phyloP scores from a whole-genome alignment of 2,797 vertebrate genomes.

The Enteromius thamalakanensis region DNA sequence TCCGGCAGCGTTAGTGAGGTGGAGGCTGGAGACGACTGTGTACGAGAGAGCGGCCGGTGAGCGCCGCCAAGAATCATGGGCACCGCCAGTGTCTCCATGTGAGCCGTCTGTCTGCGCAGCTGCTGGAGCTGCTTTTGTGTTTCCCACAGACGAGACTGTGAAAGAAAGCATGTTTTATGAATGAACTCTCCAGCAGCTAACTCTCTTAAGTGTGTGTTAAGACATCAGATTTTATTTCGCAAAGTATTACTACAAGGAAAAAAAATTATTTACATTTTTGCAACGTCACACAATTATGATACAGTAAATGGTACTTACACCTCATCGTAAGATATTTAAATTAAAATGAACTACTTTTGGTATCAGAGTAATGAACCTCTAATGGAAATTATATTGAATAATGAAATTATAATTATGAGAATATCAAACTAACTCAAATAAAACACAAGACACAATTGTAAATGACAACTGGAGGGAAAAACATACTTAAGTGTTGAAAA shows the following conservation, averaged over 20 bases:
- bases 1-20: slow-evolving; percentile 84
- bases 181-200: not conserved
- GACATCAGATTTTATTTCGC: not conserved
- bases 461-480: not conserved
- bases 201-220: not conserved
- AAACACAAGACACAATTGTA: not conserved
- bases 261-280: not conserved
- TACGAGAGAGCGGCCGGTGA: slow-evolving; percentile 87
- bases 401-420: not conserved
- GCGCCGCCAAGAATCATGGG: slow-evolving; percentile 72
- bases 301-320: not conserved
- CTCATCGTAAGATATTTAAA: not conserved
- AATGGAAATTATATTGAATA: not conserved
- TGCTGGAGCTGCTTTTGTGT: slow-evolving; percentile 89
- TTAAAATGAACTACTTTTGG: not conserved
- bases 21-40: slow-evolving; percentile 92
- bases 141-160: slow-evolving; percentile 88
- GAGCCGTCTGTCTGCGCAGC: slow-evolving; percentile 80
- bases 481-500: not conserved
- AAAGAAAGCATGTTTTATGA: slow-evolving; percentile 5
- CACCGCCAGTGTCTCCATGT: slow-evolving; percentile 80
- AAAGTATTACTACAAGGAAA: not conserved
- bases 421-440: not conserved
- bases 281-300: too few species aligned
- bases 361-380: not conserved